A percentile compares a stretch with the other conserved stretches of the same genome.
Conservation (phyloP, 2,797 vertebrate genomes). For the Perdix hodgsoniae region DNA sequence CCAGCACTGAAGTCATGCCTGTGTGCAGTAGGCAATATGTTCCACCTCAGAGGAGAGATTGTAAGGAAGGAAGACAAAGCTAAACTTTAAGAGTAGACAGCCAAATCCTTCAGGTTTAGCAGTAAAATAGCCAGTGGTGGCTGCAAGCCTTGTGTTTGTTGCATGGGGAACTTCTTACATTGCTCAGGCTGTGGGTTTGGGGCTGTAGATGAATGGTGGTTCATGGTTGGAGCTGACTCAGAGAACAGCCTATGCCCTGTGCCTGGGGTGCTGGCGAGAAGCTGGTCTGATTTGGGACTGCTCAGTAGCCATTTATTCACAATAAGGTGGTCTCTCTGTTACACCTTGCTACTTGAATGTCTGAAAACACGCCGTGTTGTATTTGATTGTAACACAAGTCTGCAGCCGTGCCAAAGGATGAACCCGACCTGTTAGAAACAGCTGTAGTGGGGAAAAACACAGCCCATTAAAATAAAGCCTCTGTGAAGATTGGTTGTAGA, state of each 20-base stretch:
- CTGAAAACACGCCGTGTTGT: background rate
- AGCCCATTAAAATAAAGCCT: conserved; percentile 26
- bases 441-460: accelerated
- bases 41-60: background rate
- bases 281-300: background rate
- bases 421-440: accelerated
- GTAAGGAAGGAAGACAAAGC: background rate
- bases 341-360: accelerated
- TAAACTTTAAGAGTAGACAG: background rate
- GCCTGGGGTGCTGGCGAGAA: background rate
- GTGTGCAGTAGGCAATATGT: accelerated
- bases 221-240: background rate
- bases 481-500: background rate
- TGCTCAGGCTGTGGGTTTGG: accelerated
- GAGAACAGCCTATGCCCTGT: background rate
- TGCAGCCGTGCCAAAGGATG: background rate
- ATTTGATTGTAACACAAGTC: background rate
- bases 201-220: background rate
- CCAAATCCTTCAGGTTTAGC: background rate
- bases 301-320: accelerated
- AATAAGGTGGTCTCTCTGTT: accelerated
- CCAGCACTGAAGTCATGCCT: background rate
- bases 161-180: background rate
- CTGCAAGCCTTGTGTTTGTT: background rate
- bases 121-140: background rate